Evolutionary conservation across 2,797 vertebrate species (phyloP), one percentile per base, ranked within the genome.

Genomic region (Lateolabrax maculatus): DNA sequence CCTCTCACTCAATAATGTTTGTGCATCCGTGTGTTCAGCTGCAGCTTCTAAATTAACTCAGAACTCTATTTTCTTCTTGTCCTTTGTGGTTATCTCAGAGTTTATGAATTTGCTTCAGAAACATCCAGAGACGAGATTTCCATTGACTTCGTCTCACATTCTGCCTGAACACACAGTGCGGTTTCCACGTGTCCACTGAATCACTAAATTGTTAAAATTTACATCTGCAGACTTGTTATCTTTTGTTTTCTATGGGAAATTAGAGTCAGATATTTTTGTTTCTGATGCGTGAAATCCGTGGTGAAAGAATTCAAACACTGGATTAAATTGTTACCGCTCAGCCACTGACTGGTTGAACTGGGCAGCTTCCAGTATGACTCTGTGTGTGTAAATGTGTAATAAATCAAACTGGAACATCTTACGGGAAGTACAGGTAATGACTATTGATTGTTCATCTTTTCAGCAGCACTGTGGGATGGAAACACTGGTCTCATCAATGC

Each of bases 401-500:
- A 25, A 36, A 53, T 34, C 15, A 25, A 10, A 31, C 12, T 73
- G 27, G 2, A 55, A 12, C 5, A 36, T 52, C 23, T 48, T 2
- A 41, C 1, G 3, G 37, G 19, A 31, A 16, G 19, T 0, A 27
- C n/a, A 39, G 46, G 27, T 63, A 3, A 0, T 44, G 3, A 0
- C 9, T 49, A 19, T 29, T 60, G 12, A 39, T 15, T 12, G 18
- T 48, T 41, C 6, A 11, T 81, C 48, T 71, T 41, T 70, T 37
- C 34, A 41, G 9, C 86, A 81, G 81, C 0, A 0, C 39, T 81
- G 51, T 3, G 12, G 51, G 39, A 56, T 16, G 36, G 27, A 65
- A 41, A n/a, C 16, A 6, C 31, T 44, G 46, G 34, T 4, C 4
- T 43, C 37, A 13, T 29, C 34, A 21, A 9, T 21, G 55, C 41